Conservation (phyloP, 2,888 invertebrate genomes). For the Hymenopus coronatus region DNA sequence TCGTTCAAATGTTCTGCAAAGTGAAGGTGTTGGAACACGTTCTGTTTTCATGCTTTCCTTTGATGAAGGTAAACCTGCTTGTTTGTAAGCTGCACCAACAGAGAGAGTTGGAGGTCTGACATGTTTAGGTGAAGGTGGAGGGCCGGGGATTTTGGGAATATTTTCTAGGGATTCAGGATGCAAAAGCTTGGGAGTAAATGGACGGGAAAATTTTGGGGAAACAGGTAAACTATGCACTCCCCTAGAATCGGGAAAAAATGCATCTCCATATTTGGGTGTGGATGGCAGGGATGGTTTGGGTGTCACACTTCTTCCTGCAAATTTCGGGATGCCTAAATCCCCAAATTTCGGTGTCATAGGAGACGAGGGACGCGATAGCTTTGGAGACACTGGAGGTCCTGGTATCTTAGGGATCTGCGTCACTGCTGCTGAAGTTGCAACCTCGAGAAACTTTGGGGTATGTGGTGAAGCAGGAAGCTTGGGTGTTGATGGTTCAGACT, state of each 20-base stretch:
- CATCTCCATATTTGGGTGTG: background rate
- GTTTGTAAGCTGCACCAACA: background rate
- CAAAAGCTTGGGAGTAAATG: slow-evolving; percentile 21
- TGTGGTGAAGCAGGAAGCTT: background rate
- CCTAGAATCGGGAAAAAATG: background rate
- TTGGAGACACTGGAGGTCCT: slow-evolving; percentile 26
- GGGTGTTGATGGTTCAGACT: slow-evolving; percentile 25
- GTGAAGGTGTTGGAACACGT: background rate
- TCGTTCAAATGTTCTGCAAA: background rate
- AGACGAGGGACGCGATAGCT: slow-evolving; percentile 22
- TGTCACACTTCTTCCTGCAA: background rate
- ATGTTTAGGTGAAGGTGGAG: slow-evolving; percentile 31
- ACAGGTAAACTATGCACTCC: slow-evolving; percentile 7
- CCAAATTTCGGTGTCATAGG: background rate
- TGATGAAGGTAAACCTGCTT: background rate
- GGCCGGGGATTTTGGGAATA: slow-evolving; percentile 34
- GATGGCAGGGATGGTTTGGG: background rate
- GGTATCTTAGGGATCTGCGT: slow-evolving; percentile 26
- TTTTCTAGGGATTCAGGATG: slow-evolving; percentile 10
- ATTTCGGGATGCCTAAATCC: background rate
- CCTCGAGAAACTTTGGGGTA: background rate
- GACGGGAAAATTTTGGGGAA: slow-evolving; percentile 20
- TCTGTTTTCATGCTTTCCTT: background rate
- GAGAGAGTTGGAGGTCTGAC: slow-evolving; percentile 12
- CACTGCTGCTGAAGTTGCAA: background rate